Percentiles rank a stretch among this genome's conserved stretches.
Conservation (phyloP, 2,888 invertebrate species). For the Drosophila fulvimacula region DNA sequence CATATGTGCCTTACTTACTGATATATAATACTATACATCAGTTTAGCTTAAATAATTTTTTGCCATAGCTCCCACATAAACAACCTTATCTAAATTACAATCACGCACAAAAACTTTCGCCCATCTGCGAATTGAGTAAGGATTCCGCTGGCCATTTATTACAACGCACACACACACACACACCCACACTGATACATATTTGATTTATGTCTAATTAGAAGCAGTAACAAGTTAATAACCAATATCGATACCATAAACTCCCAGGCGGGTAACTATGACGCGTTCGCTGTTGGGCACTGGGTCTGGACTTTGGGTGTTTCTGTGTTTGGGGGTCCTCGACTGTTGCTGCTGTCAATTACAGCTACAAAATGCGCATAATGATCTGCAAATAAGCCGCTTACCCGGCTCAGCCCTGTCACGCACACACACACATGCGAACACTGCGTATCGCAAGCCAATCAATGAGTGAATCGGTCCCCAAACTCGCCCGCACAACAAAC, state of each 20-base stretch:
- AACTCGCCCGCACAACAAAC: constrained; percentile 42
- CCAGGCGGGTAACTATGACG: not conserved
- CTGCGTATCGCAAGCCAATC: constrained; percentile 35
- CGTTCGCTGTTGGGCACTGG: not conserved
- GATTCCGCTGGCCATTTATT: constrained; percentile 25
- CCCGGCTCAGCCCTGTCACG: not conserved
- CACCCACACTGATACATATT: constrained; percentile 15
- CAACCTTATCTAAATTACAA: constrained; percentile 11
- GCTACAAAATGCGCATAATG: constrained; percentile 50
- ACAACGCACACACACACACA: not conserved
- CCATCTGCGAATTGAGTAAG: not conserved
- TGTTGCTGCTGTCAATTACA: constrained; percentile 39
- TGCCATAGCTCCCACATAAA: constrained; percentile 1
- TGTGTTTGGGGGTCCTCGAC: not conserved
- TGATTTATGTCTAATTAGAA: constrained; percentile 62
- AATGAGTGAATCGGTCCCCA: constrained; percentile 41
- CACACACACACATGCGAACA: not conserved
- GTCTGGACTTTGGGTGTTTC: not conserved
- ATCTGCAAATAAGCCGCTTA: constrained; percentile 59
- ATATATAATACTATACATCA: no score
- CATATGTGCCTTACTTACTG: no score
- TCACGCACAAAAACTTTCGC: constrained; percentile 33
- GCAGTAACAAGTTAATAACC: constrained; percentile 54
- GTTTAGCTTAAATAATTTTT: not conserved
- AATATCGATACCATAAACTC: constrained; percentile 33